These are phyloP conservation scores for Parotocinclus haroldoi DNA, from an alignment of 2,797 vertebrate genomes.

Conservation along the genomic window DNA sequence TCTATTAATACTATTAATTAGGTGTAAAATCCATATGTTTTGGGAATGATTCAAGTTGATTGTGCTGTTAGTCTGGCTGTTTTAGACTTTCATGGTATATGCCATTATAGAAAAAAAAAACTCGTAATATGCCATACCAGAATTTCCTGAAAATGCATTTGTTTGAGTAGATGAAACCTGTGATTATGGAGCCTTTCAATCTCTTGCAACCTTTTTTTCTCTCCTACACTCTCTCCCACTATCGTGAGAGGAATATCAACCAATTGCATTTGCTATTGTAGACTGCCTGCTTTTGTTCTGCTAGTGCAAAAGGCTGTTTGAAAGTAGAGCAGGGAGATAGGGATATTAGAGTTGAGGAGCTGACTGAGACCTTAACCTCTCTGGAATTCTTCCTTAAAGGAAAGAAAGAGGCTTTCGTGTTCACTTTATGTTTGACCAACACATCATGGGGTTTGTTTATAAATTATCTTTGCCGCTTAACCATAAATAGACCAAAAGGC, in stretches of 20 bases:
- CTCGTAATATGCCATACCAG: not conserved
- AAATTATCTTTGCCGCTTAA: too few species aligned
- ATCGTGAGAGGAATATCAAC: slow-evolving; percentile 41
- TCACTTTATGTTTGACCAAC: too few species aligned
- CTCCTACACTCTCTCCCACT: slow-evolving; percentile 12
- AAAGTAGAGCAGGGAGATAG: slow-evolving; percentile 38
- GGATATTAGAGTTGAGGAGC: slow-evolving; percentile 34
- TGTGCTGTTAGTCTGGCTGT: too few species aligned
- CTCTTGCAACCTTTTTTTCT: slow-evolving; percentile 1
- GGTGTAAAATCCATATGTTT: not conserved
- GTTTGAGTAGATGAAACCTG: slow-evolving; percentile 33
- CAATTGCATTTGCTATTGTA: slow-evolving; percentile 39
- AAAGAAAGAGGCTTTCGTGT: slow-evolving; percentile 16
- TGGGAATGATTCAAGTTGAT: too few species aligned
- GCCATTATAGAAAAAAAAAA: too few species aligned
- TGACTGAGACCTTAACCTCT: slow-evolving; percentile 8
- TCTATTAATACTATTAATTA: slow-evolving; percentile 18
- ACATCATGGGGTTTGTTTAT: too few species aligned
- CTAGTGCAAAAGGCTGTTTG: slow-evolving; percentile 27
- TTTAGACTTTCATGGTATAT: too few species aligned
- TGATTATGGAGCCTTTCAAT: slow-evolving; percentile 12
- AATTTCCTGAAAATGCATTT: slow-evolving; percentile 22
- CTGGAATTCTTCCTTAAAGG: slow-evolving; percentile 28
- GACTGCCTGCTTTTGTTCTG: slow-evolving; percentile 42
- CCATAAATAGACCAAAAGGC: too few species aligned